These are phyloP conservation scores for Anas platyrhynchos DNA, from an alignment of 2,113 vertebrate genomes.

Conservation along the genomic window DNA sequence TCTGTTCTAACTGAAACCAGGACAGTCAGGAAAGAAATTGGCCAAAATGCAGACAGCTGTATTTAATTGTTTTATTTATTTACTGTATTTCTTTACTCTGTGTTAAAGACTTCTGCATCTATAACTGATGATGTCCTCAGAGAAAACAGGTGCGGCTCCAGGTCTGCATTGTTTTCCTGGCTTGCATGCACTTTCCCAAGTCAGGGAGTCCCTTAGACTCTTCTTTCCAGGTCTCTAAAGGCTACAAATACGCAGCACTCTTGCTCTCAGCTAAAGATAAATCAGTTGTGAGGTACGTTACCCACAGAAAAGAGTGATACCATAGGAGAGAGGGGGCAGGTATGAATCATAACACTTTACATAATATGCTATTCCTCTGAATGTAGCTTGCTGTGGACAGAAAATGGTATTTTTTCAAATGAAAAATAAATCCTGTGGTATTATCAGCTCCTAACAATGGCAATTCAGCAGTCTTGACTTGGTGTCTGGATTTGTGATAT, in stretches of 20 bases:
- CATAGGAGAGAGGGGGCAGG: neutral
- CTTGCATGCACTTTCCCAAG: neutral
- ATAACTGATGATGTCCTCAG: neutral
- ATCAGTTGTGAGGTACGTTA: neutral
- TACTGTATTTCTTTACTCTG: neutral
- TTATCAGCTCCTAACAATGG: neutral
- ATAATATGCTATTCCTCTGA: neutral
- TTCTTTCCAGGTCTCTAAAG: neutral
- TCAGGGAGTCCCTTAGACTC: neutral
- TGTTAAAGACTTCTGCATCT: neutral
- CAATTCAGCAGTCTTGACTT: conserved; percentile 12
- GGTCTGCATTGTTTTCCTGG: neutral
- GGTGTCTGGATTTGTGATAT: neutral
- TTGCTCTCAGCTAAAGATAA: neutral
- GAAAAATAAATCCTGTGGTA: conserved; percentile 24
- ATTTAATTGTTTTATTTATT: neutral
- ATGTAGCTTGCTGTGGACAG: neutral
- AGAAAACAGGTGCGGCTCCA: neutral
- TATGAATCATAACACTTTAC: conserved; percentile 12
- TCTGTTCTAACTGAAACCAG: no score
- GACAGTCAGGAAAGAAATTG: neutral
- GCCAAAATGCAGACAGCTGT: neutral
- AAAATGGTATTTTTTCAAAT: conserved; percentile 45
- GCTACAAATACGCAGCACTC: neutral
- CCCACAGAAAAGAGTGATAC: neutral